Conservation (phyloP, 2,113 vertebrate species). For the Siniperca knerii region DNA sequence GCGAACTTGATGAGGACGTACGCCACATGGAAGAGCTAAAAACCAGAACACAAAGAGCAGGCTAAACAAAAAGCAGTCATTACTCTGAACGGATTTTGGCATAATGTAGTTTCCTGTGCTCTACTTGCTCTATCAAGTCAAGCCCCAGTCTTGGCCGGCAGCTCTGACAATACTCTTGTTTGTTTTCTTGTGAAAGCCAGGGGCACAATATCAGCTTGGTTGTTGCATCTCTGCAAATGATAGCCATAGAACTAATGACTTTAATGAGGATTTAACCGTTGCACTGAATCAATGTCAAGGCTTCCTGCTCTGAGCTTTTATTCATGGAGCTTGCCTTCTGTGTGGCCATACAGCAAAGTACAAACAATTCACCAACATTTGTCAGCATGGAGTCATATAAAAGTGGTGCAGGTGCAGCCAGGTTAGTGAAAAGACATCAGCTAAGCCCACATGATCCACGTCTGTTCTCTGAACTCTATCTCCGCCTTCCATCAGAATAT, state of each 20-base stretch:
- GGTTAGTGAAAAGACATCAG: conserved; percentile 53
- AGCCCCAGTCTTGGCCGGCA: conserved; percentile 25
- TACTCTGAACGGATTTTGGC: conserved; percentile 48
- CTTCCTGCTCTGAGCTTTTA: conserved; percentile 30
- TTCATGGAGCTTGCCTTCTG: conserved; percentile 7
- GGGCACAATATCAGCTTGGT: conserved; percentile 15
- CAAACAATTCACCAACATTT: conserved; percentile 45
- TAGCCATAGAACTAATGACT: conserved; percentile 21
- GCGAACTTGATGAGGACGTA: conserved; percentile 96
- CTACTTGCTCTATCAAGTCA: conserved; percentile 21
- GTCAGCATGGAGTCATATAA: conserved; percentile 45
- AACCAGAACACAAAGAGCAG: conserved; percentile 70
- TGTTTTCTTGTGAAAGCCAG: conserved; percentile 49
- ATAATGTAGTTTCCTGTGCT: conserved; percentile 66
- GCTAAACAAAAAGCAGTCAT: conserved; percentile 48
- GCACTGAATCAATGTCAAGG: background rate
- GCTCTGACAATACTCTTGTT: conserved; percentile 56
- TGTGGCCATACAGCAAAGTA: conserved; percentile 15
- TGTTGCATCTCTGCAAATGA: conserved; percentile 9
- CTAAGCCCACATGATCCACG: conserved; percentile 60
- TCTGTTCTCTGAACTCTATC: conserved; percentile 60
- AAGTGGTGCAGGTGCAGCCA: conserved; percentile 64
- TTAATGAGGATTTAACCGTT: conserved; percentile 4
- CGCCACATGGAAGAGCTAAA: conserved; percentile 94
- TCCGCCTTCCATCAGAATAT: conserved; percentile 57